Conservation (phyloP, 1,140 invertebrate species). For the Calliopsis andreniformis region DNA sequence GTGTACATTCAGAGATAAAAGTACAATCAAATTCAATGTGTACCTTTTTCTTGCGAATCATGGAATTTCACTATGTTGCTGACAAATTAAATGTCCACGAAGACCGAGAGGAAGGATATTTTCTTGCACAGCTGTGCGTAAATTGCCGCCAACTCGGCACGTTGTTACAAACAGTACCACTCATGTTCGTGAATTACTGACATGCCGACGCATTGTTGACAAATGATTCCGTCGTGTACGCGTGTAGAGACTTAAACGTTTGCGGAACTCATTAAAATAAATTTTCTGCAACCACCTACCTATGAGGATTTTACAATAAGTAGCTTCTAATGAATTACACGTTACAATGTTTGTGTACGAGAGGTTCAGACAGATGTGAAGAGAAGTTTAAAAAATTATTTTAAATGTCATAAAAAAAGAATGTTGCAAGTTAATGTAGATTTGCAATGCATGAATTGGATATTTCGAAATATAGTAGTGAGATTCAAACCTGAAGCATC, state of each 20-base stretch:
- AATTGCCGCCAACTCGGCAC: slow-evolving; percentile 11
- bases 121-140: slow-evolving; percentile 25
- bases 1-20: background rate
- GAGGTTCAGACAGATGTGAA: no score
- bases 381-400: no score
- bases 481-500: no score
- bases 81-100: slow-evolving; percentile 26
- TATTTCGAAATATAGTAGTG: no score
- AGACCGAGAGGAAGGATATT: slow-evolving; percentile 21
- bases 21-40: background rate
- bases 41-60: background rate
- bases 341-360: no score
- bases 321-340: background rate
- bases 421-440: no score
- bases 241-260: background rate
- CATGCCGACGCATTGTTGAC: slow-evolving; percentile 19
- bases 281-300: background rate
- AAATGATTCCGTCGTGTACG: background rate
- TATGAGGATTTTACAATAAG: background rate
- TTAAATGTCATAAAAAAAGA: no score
- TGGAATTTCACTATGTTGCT: slow-evolving; percentile 4
- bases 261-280: background rate
- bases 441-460: no score
- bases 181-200: slow-evolving; percentile 9
- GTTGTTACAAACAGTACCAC: slow-evolving; percentile 20